Evolutionary conservation across 1,140 invertebrate genomes (phyloP), one percentile per base, ranked within the genome.

Genomic region (Dendroctonus valens): DNA sequence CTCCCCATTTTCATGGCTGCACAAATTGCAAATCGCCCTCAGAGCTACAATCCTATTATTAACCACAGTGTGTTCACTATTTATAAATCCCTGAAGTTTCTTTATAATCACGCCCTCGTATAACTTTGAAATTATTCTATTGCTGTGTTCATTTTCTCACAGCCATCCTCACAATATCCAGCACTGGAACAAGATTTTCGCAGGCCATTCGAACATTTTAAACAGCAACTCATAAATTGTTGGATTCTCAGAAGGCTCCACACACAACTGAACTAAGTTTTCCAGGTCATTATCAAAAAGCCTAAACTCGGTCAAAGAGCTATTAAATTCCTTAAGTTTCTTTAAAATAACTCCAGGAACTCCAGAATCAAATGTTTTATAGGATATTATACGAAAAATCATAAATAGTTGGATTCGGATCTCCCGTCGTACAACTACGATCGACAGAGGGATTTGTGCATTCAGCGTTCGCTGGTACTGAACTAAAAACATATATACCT

Each of bases 81-180:
- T 74, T n/a, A 83, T 75, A 67, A 80, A 80, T 41, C 69, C 71
- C 67, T 77, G 73, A 6, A 83, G 65, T 39, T 81, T 68, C 37
- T 75, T 67, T 15, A 83, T 66, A 5, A 84, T 60, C 48, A 79
- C 76, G 7, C 80, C 77, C 6, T 71, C 68, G 40, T 75, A 79
- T 46, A 73, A 74, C 72, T 78, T 83, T 76, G 84, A 89, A 64
- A 90, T 81, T 68, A 78, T 65, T 69, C 80, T 80, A 79, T 86
- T 87, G 11, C 89, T 80, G 0, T 80, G 78, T 74, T 85, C 81
- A 67, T 86, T 83, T n/a, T 41, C 89, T 83, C 37, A 95, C 83
- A 1, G 89, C 88, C 70, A 96, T 81, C 59, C 94, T 84, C 3
- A 91, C 81, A 12, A 96, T 79, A 79, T 97, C 94, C 38, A 97